phyloP scores from a whole-genome alignment of 1,140 invertebrate species.

The Heterodera schachtii region DNA sequence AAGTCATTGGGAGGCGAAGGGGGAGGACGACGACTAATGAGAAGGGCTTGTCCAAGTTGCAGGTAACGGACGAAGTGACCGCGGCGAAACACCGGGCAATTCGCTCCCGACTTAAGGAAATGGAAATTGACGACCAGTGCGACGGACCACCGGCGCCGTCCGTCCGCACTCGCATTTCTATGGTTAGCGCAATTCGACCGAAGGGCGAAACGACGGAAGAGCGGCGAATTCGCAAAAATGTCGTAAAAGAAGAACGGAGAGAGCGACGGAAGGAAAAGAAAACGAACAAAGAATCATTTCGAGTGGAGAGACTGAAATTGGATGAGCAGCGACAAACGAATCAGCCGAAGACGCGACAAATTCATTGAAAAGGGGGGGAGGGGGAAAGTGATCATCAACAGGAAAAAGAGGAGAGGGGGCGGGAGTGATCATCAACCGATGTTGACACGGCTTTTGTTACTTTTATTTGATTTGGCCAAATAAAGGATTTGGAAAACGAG shows the following conservation, averaged over 20 bases:
- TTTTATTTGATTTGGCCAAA: too few relatives aligned
- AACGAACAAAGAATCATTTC: constrained; percentile 81
- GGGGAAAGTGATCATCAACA: too few relatives aligned
- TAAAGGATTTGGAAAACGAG: too few relatives aligned
- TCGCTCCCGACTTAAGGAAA: constrained; percentile 10
- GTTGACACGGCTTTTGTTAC: too few relatives aligned
- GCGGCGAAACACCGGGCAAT: background rate
- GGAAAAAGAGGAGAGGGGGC: too few relatives aligned
- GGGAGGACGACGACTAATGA: constrained; percentile 22
- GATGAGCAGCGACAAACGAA: constrained; percentile 8
- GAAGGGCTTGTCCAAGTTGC: constrained; percentile 59
- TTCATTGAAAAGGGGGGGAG: background rate
- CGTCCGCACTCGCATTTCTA: constrained; percentile 2
- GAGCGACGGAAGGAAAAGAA: constrained; percentile 85
- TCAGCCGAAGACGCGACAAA: background rate
- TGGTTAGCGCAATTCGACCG: constrained; percentile 68
- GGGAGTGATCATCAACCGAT: too few relatives aligned
- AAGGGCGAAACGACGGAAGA: constrained; percentile 83
- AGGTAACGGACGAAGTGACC: constrained; percentile 6
- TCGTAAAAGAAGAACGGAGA: constrained; percentile 48
- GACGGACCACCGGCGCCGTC: background rate
- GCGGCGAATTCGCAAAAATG: constrained; percentile 70
- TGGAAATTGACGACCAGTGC: constrained; percentile 69
- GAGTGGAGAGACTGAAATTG: constrained; percentile 78
- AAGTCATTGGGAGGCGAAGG: constrained; percentile 55